Base-by-base conservation (phyloP, 2,888 invertebrate genomes). In the Cheilosia grossa region DNA sequence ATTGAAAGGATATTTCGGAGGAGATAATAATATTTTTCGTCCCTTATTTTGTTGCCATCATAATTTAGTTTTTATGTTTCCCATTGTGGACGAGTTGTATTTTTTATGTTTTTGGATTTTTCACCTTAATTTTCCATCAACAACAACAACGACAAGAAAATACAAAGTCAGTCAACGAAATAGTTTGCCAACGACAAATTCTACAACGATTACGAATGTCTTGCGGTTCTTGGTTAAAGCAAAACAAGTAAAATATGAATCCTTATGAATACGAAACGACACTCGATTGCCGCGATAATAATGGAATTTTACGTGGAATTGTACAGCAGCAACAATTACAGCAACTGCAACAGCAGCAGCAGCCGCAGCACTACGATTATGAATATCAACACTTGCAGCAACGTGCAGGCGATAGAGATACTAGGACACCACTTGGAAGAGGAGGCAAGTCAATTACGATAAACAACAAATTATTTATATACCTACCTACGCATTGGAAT, bases 191-290 rank as follows among this genome's bases (percentile, higher is more conserved):
- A 15, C 53, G n/a, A 53, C 24, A 17, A 73, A 40, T 24, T 70
- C 19, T n/a, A 85, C 81, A 56, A 91, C 90, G 90, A 90, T 90
- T 90, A 90, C 91, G 91, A 91, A 91, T 91, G 91, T 91, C 91
- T 91, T 86, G 63, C 82, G 51, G 58, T 54, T 78, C 88, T 89
- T 89, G 90, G 90, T 88, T 89, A 90, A 88, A 89, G 89, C 88
- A 90, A 88, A 79, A 77, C 40, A 82, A 73, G 82, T 66, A 79
- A 75, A 87, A 73, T 86, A 92, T 92, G 92, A 92, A 91, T 91
- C 91, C 92, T 87, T 92, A 92, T 89, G 92, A 92, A 89, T 92
- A 92, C 89, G 92, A 92, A 89, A 91, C 92, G 66, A 91, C 92
- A 87, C 90, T 91, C 88, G 92, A 92, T 88, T 92, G 92, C 89